These are phyloP conservation scores for Syrrhaptes paradoxus DNA, from an alignment of 2,113 vertebrate species.

Conservation along the genomic window DNA sequence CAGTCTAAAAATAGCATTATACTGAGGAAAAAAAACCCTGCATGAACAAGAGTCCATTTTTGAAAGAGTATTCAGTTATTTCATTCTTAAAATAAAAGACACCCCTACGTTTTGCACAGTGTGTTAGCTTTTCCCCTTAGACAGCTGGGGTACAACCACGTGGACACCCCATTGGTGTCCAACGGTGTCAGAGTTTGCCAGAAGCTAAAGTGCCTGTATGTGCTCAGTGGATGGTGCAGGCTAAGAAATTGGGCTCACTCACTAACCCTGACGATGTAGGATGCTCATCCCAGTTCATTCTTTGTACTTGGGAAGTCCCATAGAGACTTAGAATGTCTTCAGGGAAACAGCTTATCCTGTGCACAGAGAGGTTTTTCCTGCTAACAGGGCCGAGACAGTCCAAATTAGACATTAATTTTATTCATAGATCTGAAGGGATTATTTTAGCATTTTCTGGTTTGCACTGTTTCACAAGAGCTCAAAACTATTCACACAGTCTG, in stretches of 20 bases:
- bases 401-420: background rate
- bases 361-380: background rate
- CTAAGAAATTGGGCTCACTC: rapidly evolving
- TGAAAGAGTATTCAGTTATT: background rate
- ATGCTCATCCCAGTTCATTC: background rate
- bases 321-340: rapidly evolving
- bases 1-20: background rate
- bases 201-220: background rate
- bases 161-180: background rate
- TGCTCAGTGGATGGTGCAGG: background rate
- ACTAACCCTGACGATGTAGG: rapidly evolving
- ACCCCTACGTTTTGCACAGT: background rate
- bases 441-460: background rate
- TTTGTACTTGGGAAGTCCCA: background rate
- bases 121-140: background rate
- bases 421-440: background rate
- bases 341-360: background rate
- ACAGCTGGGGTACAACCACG: background rate
- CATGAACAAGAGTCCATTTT: background rate
- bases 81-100: background rate
- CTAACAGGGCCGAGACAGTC: background rate
- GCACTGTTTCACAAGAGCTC: background rate
- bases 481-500: background rate
- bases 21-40: background rate
- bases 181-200: background rate